These are phyloP conservation scores for Lymantria monacha DNA, from an alignment of 2,888 invertebrate species.

Conservation along the genomic window DNA sequence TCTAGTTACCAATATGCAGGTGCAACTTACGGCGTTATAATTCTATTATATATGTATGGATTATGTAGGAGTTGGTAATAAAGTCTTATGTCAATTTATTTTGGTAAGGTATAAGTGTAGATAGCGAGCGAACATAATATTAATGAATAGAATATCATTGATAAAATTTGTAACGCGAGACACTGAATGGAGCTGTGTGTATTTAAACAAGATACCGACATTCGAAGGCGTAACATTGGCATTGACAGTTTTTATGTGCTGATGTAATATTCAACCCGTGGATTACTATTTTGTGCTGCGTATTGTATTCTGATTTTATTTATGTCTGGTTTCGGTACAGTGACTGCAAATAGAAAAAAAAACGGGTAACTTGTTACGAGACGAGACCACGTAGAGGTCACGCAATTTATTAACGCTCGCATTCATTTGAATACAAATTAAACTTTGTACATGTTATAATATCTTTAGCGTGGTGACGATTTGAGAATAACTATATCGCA, in stretches of 20 bases:
- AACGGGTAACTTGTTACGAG: slow-evolving; percentile 41
- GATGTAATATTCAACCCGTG: slow-evolving; percentile 58
- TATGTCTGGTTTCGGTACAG: slow-evolving; percentile 61
- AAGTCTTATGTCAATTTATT: background rate
- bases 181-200: slow-evolving; percentile 46
- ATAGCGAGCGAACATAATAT: slow-evolving; percentile 10
- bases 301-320: slow-evolving; percentile 64
- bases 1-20: too few species aligned
- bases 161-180: slow-evolving; percentile 25
- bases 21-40: too few species aligned
- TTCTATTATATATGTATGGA: too few species aligned
- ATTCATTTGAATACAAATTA: slow-evolving; percentile 27
- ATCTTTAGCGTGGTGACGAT: too few species aligned
- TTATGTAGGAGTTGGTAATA: too few species aligned
- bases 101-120: background rate
- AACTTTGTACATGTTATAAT: slow-evolving; percentile 1
- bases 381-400: slow-evolving; percentile 49
- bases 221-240: slow-evolving; percentile 61
- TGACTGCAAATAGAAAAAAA: slow-evolving; percentile 47
- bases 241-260: slow-evolving; percentile 66
- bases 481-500: too few species aligned
- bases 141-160: slow-evolving; percentile 25
- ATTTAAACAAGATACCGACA: slow-evolving; percentile 29
- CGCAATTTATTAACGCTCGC: slow-evolving; percentile 32
- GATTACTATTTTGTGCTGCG: slow-evolving; percentile 48